A percentile compares a stretch with the other conserved stretches of the same genome.
Evolutionary conservation across 1,140 invertebrate genomes (phyloP).

Genomic region (Pseudomyrmex dendroicus): DNA sequence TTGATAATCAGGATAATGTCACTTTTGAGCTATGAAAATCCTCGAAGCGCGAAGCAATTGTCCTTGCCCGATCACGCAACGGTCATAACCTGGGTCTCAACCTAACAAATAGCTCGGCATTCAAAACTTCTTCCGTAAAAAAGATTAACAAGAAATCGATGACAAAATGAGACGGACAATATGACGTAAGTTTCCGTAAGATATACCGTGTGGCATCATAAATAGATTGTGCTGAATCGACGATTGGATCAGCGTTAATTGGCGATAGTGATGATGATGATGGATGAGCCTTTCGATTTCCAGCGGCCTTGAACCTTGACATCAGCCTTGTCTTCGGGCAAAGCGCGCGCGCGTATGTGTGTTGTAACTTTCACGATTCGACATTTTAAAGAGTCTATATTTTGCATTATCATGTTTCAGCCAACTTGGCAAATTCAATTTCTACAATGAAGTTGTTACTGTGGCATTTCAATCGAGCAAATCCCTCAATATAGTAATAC

Average conservation of each 20-base stretch:
- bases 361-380: constrained; percentile 15
- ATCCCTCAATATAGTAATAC: too few relatives aligned
- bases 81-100: constrained; percentile 37
- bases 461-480: not conserved
- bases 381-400: not conserved
- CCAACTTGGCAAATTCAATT: not conserved
- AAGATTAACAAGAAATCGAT: constrained; percentile 3
- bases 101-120: constrained; percentile 37
- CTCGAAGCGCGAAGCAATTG: not conserved
- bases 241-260: constrained; percentile 62
- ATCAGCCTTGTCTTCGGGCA: constrained; percentile 13
- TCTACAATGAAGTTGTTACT: not conserved
- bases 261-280: constrained; percentile 67
- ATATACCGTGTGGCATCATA: constrained; percentile 6
- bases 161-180: constrained; percentile 26
- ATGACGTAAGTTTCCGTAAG: constrained; percentile 42
- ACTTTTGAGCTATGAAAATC: constrained; percentile 34
- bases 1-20: constrained; percentile 35
- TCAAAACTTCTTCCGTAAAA: not conserved
- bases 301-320: constrained; percentile 61
- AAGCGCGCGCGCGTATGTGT: constrained; percentile 2
- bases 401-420: not conserved
- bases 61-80: constrained; percentile 45
- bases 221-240: constrained; percentile 62
- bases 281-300: constrained; percentile 68